Evolutionary conservation across 2,888 invertebrate species (phyloP).

Genomic region (Notocelia uddmanniana): DNA sequence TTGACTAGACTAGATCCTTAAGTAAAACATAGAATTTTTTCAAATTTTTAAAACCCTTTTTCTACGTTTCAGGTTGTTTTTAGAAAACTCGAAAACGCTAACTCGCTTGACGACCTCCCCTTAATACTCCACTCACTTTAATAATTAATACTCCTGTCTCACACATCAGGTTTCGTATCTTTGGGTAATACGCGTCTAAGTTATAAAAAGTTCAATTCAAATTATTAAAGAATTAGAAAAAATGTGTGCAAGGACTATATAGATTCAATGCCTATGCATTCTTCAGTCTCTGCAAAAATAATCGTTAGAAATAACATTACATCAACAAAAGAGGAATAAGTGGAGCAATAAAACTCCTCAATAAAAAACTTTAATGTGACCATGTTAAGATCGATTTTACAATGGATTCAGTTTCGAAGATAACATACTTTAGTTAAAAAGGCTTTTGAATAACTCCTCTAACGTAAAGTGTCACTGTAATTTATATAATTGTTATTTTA

Average conservation of each 20-base stretch:
- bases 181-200: too few relatives aligned
- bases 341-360: neutral
- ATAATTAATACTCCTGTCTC: too few relatives aligned
- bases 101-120: too few relatives aligned
- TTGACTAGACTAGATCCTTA: too few relatives aligned
- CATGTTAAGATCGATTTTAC: slow-evolving; percentile 5
- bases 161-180: too few relatives aligned
- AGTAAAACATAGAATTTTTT: too few relatives aligned
- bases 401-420: neutral
- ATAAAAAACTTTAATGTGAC: neutral
- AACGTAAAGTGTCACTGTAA: slow-evolving; percentile 7
- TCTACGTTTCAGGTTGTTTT: too few relatives aligned
- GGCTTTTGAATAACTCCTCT: slow-evolving; percentile 4
- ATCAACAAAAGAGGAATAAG: neutral
- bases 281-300: slow-evolving; percentile 16
- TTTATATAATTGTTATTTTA: slow-evolving; percentile 36
- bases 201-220: neutral
- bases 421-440: slow-evolving; percentile 2
- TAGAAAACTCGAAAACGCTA: too few relatives aligned
- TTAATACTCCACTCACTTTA: too few relatives aligned
- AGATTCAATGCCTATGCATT: neutral
- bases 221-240: neutral
- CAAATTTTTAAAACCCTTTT: too few relatives aligned
- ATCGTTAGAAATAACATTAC: neutral
- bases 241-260: neutral